Base-by-base conservation (phyloP, 2,797 vertebrate genomes). In the Sternotherus odoratus region DNA sequence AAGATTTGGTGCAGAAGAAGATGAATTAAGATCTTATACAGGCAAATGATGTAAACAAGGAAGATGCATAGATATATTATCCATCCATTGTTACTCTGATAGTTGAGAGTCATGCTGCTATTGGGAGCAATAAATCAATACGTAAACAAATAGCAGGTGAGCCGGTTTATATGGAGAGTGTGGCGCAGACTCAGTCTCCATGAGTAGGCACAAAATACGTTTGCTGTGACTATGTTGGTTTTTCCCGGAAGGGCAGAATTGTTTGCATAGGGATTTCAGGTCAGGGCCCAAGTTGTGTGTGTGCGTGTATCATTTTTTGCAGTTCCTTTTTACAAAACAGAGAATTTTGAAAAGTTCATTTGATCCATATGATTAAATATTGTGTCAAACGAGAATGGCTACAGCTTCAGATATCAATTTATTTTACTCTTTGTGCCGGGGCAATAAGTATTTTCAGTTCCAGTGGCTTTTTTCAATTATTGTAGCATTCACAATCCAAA, bases 301-400 rank as follows among this genome's bases (percentile, higher is more conserved):
- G 82, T 86, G 5, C 0, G 88, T 86, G 82, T 78, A 53, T 78
- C 50, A 2, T 91, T 92, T 74, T 66, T 30, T 60, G 46, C 88
- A n/a, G 63, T 63, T 53, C 77, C 56, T 12, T 82, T 17, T 24
- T 75, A 21, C 21, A 4, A 46, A 46, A 75, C 43, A 48, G 43
- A n/a, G 17, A 48, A 48, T 78, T 86, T 86, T 60, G 46, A 1
- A 1, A 77, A 77, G 39, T 48, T 81, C 90, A 83, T 6, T 19
- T 54, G 69, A 83, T 86, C 95, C 80, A 33, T 87, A 8, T 77
- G 92, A 91, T 95, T 91, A 94, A 96, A 91, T 86, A 85, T 72
- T 77, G 39, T 0, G 1, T 81, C 51, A 93, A 92, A 93, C 86
- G 60, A 79, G 84, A 87, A 82, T 88, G 57, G 82, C 83, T 79